Evolutionary conservation across 1,140 invertebrate genomes (phyloP).

Genomic region (Prorops nasuta): DNA sequence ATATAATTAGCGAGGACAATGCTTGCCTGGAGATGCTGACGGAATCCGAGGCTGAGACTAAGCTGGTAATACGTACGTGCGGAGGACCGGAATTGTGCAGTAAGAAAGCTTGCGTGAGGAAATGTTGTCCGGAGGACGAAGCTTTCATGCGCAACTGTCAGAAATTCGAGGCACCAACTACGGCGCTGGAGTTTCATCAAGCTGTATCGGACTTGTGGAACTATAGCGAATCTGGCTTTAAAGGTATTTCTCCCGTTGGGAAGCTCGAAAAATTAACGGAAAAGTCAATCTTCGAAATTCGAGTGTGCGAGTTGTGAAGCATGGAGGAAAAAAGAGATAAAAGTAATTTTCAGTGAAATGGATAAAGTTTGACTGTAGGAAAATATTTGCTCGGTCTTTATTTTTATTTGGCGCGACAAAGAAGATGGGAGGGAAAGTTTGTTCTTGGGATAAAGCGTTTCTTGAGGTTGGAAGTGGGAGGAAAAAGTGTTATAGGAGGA

Average conservation of each 20-base stretch:
- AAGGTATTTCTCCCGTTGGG: too few species aligned
- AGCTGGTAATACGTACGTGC: slow-evolving; percentile 20
- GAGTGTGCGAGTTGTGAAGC: too few species aligned
- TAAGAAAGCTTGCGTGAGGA: slow-evolving; percentile 24
- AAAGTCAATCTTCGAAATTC: too few species aligned
- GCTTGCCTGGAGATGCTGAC: slow-evolving; percentile 20
- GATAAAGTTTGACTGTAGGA: too few species aligned
- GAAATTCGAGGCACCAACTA: not conserved
- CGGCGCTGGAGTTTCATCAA: slow-evolving; percentile 3
- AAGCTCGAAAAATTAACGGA: too few species aligned
- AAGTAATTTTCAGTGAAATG: too few species aligned
- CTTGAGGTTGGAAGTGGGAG: not conserved
- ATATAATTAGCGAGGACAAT: slow-evolving; percentile 8
- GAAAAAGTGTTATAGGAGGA: slow-evolving; percentile 1
- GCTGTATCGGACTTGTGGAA: not conserved
- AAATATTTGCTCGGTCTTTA: too few species aligned
- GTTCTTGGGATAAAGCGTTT: too few species aligned
- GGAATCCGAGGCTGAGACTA: not conserved
- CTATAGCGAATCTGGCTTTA: not conserved
- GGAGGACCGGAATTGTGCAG: slow-evolving; percentile 14
- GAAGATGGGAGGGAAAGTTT: too few species aligned
- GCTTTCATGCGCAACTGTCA: not conserved
- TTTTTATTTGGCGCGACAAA: too few species aligned
- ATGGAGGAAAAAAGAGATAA: too few species aligned
- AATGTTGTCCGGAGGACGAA: slow-evolving; percentile 28